Percentiles rank a stretch among this genome's conserved stretches.
These are phyloP conservation scores for Gambusia holbrooki DNA, from an alignment of 2,113 vertebrate species.

Conservation along the genomic window DNA sequence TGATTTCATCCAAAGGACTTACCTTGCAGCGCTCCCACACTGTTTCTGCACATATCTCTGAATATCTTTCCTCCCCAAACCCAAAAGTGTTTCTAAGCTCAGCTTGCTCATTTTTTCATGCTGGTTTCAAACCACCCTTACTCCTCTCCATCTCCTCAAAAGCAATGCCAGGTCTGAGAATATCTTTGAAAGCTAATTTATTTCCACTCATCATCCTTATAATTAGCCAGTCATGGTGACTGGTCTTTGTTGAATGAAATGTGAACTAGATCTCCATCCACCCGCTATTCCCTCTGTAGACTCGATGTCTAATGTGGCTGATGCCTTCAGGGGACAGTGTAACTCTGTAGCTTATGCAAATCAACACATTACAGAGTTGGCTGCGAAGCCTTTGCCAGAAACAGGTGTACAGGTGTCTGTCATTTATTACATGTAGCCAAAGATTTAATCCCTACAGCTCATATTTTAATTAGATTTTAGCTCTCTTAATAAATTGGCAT, in stretches of 20 bases:
- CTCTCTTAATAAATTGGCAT: conserved; percentile 75
- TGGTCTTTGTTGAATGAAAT: conserved; percentile 57
- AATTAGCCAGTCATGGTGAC: conserved; percentile 71
- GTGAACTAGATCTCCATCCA: conserved; percentile 55
- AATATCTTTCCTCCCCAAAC: conserved; percentile 39
- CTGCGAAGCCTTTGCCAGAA: conserved; percentile 61
- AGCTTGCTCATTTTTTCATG: conserved; percentile 38
- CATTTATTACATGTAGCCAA: conserved; percentile 74
- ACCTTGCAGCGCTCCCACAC: conserved; percentile 27
- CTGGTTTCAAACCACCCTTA: conserved; percentile 33
- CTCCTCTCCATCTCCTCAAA: conserved; percentile 48
- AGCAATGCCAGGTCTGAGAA: conserved; percentile 48
- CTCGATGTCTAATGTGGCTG: conserved; percentile 51
- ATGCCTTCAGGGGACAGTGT: conserved; percentile 55
- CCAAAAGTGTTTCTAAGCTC: conserved; percentile 23
- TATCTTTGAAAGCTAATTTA: conserved; percentile 66
- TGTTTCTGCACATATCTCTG: conserved; percentile 12
- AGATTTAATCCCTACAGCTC: conserved; percentile 74
- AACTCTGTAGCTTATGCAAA: conserved; percentile 61
- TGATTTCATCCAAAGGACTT: conserved; percentile 43
- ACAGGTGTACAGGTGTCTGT: conserved; percentile 77
- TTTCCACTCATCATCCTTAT: conserved; percentile 63
- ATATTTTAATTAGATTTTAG: conserved; percentile 75
- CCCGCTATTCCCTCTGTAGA: conserved; percentile 19
- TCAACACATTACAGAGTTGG: conserved; percentile 54